Base-by-base conservation (phyloP, 2,797 vertebrate genomes). In the Phalloptychus januarius region DNA sequence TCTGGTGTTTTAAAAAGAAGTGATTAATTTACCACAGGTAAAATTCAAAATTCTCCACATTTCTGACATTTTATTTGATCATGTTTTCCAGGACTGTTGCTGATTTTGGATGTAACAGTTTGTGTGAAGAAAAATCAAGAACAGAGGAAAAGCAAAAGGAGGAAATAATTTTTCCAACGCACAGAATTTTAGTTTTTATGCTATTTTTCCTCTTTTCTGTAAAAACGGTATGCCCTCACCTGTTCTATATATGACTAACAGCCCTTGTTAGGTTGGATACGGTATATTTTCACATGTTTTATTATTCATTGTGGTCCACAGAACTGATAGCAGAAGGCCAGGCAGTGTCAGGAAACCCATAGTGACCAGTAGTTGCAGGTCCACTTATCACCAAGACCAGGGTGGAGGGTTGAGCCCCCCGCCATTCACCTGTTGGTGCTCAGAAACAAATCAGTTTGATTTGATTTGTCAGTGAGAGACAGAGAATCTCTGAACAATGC, bases 381-480 rank as follows among this genome's bases (percentile, higher is more conserved):
- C 10, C 79, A 81, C 85, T 63, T 67, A 83, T 84, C 87, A 87
- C 89, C 52, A 45, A 85, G 76, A 83, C 50, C 79, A 28, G 63
- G 77, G 79, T 45, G 73, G 89, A 79, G 73, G 77, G 85, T 81
- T 74, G 25, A 77, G 76, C 83, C 75, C 69, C 56, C 48, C 78
- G 86, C 79, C 80, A 80, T 79, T 88, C 79, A 46, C 42, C 83
- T 82, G 36, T 75, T 89, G 83, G 72, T 79, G 77, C 83, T 77
- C 76, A 78, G 85, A 91, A 89, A 85, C 87, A 76, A 87, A 86
- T 77, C 69, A 5, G 74, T 84, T 88, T 90, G 86, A 91, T 93
- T 89, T 91, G 89, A 92, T 93, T 94, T 91, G 89, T 87, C 90
- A 86, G 83, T 7, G 85, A 85, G 86, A 91, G 89, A 91, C 36